phyloP scores from a whole-genome alignment of 2,888 invertebrate species.

The Chymomyza caudatula region DNA sequence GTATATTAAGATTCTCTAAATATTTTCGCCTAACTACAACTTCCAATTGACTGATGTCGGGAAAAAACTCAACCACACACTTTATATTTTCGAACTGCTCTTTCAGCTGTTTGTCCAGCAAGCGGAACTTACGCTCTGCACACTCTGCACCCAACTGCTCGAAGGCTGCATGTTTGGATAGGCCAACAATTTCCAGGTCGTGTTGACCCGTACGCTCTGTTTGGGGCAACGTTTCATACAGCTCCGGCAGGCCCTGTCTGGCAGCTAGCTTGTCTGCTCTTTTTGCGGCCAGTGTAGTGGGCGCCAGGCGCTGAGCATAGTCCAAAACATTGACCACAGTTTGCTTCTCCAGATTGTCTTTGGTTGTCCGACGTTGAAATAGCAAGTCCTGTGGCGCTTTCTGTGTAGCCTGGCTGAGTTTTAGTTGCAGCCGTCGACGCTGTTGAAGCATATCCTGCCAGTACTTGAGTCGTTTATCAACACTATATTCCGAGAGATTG shows the following conservation, averaged over 20 bases:
- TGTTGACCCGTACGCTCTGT: conserved; percentile 19
- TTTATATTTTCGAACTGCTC: conserved; percentile 31
- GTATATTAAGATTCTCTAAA: background rate
- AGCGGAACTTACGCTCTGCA: too few species aligned
- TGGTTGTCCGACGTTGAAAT: conserved; percentile 38
- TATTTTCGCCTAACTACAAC: conserved; percentile 31
- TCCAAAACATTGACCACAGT: conserved; percentile 48
- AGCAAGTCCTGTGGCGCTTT: conserved; percentile 41
- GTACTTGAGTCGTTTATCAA: conserved; percentile 63
- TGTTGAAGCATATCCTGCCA: conserved; percentile 62
- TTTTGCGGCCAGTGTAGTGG: background rate
- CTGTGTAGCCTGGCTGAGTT: conserved; percentile 20
- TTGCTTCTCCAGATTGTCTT: conserved; percentile 44
- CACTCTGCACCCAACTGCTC: conserved; percentile 43
- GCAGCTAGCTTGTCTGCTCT: background rate
- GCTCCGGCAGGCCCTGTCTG: background rate
- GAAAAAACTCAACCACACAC: conserved; percentile 42
- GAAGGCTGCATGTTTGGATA: conserved; percentile 28
- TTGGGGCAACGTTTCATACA: conserved; percentile 32
- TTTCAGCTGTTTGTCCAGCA: conserved; percentile 29
- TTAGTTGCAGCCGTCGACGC: conserved; percentile 39
- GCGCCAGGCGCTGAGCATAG: conserved; percentile 41
- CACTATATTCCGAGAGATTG: conserved; percentile 10
- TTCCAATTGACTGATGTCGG: conserved; percentile 43
- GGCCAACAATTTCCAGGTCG: conserved; percentile 42